These are phyloP conservation scores for Bufo gargarizans DNA, from an alignment of 2,113 vertebrate species.

Conservation along the genomic window DNA sequence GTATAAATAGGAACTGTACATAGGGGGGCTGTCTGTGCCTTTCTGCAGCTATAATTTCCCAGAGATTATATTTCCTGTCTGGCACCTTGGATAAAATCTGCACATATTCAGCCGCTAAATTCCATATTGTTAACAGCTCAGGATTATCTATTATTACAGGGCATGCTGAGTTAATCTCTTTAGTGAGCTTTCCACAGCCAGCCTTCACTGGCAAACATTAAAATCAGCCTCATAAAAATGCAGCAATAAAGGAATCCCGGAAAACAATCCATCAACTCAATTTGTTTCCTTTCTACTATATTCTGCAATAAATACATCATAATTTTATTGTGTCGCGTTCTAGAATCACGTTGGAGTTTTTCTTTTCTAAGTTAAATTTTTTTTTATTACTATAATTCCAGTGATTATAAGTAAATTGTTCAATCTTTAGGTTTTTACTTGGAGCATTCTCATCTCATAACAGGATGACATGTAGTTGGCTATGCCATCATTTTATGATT, in stretches of 20 bases:
- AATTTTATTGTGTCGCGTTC: neutral
- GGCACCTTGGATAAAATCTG: neutral
- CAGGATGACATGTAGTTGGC: too few species aligned
- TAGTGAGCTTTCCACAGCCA: constrained; percentile 3
- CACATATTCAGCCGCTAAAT: constrained; percentile 17
- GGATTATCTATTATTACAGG: constrained; percentile 47
- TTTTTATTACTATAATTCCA: too few species aligned
- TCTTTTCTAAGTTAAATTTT: too few species aligned
- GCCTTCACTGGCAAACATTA: constrained; percentile 17
- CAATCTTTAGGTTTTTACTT: too few species aligned
- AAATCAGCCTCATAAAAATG: constrained; percentile 30
- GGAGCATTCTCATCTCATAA: too few species aligned
- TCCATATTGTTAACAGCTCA: constrained; percentile 33
- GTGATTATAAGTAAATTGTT: too few species aligned
- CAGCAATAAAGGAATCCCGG: constrained; percentile 36
- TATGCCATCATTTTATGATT: too few species aligned
- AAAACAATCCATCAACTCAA: constrained; percentile 4
- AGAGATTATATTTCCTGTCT: constrained; percentile 8
- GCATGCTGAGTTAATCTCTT: constrained; percentile 44
- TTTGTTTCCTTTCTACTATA: neutral
- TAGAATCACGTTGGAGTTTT: neutral
- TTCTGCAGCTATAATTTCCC: neutral
- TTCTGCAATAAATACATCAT: neutral
- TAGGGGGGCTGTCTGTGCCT: neutral
- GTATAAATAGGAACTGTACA: neutral